Conservation (phyloP, 2,113 vertebrate genomes). For the Perca schrenkii region DNA sequence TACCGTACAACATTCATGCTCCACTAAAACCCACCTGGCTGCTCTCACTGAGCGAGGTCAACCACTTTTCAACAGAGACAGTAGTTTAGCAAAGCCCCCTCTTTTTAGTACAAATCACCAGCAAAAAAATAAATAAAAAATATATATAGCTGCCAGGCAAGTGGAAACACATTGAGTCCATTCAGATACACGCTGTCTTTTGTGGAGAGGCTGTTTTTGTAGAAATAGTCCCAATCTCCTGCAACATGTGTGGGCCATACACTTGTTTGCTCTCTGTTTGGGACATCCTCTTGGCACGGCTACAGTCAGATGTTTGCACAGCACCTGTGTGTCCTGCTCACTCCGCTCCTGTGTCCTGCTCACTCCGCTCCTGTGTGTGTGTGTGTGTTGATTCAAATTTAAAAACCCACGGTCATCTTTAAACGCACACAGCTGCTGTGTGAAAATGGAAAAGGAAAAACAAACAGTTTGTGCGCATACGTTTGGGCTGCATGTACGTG, state of each 20-base stretch:
- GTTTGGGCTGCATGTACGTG: neutral
- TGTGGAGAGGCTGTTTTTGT: conserved; percentile 27
- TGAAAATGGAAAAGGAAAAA: conserved; percentile 27
- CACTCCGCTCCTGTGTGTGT: neutral
- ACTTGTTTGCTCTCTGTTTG: conserved; percentile 11
- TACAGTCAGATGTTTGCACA: conserved; percentile 57
- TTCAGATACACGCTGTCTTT: conserved; percentile 47
- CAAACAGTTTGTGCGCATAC: conserved; percentile 6
- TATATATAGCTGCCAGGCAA: conserved; percentile 43
- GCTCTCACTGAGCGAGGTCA: conserved; percentile 19
- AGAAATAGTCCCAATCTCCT: conserved; percentile 28
- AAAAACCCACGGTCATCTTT: conserved; percentile 55
- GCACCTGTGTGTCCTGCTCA: conserved; percentile 60
- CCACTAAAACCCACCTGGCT: conserved; percentile 40
- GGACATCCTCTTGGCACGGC: conserved; percentile 67
- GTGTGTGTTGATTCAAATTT: conserved; percentile 32
- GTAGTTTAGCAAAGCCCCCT: conserved; percentile 15
- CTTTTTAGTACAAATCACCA: conserved; percentile 54
- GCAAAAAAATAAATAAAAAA: conserved; percentile 38
- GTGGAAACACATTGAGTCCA: conserved; percentile 57
- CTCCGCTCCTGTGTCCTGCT: conserved; percentile 30
- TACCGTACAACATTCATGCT: neutral
- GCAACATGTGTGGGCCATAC: conserved; percentile 71
- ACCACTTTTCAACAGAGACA: conserved; percentile 24
- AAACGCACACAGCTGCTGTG: conserved; percentile 67